Percentiles rank a stretch among this genome's conserved stretches.
phyloP scores from a whole-genome alignment of 1,140 invertebrate species.

The Polyergus mexicanus region DNA sequence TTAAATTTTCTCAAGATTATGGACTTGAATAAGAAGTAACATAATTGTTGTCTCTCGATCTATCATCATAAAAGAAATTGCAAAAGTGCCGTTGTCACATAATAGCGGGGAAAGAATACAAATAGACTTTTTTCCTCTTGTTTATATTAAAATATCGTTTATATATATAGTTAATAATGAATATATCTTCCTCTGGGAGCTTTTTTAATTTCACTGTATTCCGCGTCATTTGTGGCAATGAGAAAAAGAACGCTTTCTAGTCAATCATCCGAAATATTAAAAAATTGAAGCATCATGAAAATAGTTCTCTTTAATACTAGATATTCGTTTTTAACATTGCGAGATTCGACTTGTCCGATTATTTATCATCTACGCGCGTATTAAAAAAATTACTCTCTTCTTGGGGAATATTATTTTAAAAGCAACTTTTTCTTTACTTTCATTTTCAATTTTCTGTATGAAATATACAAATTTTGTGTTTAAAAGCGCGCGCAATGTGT shows the following conservation, averaged over 20 bases:
- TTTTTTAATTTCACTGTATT: not conserved
- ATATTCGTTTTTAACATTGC: constrained; percentile 2
- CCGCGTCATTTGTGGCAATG: not conserved
- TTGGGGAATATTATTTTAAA: not conserved
- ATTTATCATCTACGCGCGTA: not conserved
- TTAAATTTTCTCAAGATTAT: not conserved
- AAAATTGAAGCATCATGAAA: not conserved
- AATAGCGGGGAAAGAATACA: constrained; percentile 35
- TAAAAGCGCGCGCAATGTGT: not conserved
- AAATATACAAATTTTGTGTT: not conserved
- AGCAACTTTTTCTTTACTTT: not conserved
- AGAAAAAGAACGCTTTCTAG: not conserved
- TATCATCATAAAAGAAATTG: constrained; percentile 7
- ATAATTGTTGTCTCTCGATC: not conserved
- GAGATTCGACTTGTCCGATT: not conserved
- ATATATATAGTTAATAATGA: not conserved
- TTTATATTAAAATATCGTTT: constrained; percentile 55
- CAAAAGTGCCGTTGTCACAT: not conserved
- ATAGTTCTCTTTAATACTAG: not conserved
- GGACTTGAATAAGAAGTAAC: not conserved
- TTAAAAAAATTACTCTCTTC: constrained; percentile 4
- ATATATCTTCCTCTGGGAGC: not conserved
- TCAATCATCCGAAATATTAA: not conserved
- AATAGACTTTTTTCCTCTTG: constrained; percentile 1
- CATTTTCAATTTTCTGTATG: not conserved